These are phyloP conservation scores for Callimorpha dominula DNA, from an alignment of 2,888 invertebrate genomes.

Conservation along the genomic window DNA sequence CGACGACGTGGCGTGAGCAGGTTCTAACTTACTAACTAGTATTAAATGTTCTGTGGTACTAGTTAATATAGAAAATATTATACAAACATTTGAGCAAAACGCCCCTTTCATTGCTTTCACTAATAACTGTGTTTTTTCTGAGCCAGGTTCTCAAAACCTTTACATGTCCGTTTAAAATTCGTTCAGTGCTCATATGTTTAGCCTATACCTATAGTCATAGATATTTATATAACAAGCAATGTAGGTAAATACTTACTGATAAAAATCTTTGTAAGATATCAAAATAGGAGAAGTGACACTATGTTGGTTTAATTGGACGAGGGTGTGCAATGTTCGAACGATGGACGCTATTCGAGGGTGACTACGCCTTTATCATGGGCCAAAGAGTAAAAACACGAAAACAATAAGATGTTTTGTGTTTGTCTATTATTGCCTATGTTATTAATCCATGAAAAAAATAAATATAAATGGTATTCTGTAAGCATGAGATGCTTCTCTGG, in stretches of 20 bases:
- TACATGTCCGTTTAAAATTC: background rate
- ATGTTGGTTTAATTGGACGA: constrained; percentile 38
- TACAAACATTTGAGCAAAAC: background rate
- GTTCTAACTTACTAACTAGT: too few relatives aligned
- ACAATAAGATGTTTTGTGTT: too few relatives aligned
- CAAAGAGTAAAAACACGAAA: constrained; percentile 14
- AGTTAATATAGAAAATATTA: too few relatives aligned
- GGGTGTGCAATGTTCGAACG: constrained; percentile 19
- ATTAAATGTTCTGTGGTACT: too few relatives aligned
- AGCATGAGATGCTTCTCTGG: background rate
- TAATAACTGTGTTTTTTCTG: background rate
- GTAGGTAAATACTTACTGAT: background rate
- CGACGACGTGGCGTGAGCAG: too few relatives aligned
- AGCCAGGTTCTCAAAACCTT: background rate
- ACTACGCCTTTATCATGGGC: constrained; percentile 9
- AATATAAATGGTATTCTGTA: background rate
- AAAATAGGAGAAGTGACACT: constrained; percentile 6
- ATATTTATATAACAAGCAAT: background rate
- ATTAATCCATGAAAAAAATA: background rate
- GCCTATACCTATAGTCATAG: background rate
- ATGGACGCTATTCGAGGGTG: constrained; percentile 22
- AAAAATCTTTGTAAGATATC: background rate
- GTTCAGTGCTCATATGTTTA: background rate
- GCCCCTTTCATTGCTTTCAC: background rate
- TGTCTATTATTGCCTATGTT: background rate